These are phyloP conservation scores for Ligdia adustata DNA, from an alignment of 2,888 invertebrate species.

Conservation along the genomic window DNA sequence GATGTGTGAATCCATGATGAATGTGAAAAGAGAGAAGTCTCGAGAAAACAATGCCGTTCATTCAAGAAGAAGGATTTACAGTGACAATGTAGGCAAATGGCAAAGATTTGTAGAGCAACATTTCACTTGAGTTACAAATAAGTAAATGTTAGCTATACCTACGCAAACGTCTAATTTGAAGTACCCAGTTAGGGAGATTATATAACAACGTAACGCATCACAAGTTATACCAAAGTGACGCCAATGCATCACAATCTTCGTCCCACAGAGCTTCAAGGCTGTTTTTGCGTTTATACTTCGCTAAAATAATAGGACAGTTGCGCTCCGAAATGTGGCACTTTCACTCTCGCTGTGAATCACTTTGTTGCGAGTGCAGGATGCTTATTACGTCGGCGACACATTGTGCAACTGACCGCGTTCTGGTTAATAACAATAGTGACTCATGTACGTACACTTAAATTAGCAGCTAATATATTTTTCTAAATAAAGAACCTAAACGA, in stretches of 20 bases:
- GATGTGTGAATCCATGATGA: constrained; percentile 10
- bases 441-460: constrained; percentile 34
- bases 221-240: too few species aligned
- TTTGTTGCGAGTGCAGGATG: constrained; percentile 70
- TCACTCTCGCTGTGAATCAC: constrained; percentile 75
- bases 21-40: constrained; percentile 5
- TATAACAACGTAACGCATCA: too few species aligned
- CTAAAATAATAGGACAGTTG: constrained; percentile 14
- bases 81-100: too few species aligned
- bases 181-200: too few species aligned
- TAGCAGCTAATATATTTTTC: too few species aligned
- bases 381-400: constrained; percentile 52
- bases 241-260: neutral
- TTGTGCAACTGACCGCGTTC: constrained; percentile 70
- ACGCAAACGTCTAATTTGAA: too few species aligned
- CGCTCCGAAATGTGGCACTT: constrained; percentile 65
- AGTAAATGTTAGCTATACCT: too few species aligned
- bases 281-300: neutral
- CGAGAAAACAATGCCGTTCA: neutral
- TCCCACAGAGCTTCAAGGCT: constrained; percentile 14
- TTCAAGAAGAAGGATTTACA: neutral
- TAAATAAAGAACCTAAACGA: too few species aligned
- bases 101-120: neutral
- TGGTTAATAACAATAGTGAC: constrained; percentile 57
- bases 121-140: too few species aligned